phyloP scores from a whole-genome alignment of 2,888 invertebrate genomes.

The Aricia artaxerxes region DNA sequence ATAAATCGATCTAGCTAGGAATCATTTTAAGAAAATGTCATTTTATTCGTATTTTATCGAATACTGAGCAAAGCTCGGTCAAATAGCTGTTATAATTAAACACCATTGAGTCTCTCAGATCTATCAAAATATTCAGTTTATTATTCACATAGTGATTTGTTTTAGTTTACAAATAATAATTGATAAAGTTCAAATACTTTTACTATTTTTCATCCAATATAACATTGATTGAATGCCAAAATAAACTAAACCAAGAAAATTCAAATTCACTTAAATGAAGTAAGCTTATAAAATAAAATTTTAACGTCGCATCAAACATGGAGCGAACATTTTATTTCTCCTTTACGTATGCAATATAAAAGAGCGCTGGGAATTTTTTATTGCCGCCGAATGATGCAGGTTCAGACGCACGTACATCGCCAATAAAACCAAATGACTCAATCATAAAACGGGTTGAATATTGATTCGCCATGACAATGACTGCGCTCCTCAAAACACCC shows the following conservation, averaged over 20 bases:
- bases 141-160: no score
- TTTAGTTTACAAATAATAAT: no score
- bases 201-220: neutral
- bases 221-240: neutral
- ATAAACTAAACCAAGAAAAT: conserved; percentile 24
- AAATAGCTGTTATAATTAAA: neutral
- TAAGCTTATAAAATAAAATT: conserved; percentile 33
- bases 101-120: no score
- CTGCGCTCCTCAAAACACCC: conserved; percentile 48
- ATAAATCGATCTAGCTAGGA: no score
- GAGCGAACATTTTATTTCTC: conserved; percentile 55
- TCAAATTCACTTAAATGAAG: conserved; percentile 32
- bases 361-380: conserved; percentile 68
- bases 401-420: conserved; percentile 62
- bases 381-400: conserved; percentile 69
- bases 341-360: conserved; percentile 56
- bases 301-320: conserved; percentile 48
- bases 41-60: no score
- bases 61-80: no score
- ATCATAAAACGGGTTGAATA: conserved; percentile 77
- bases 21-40: no score
- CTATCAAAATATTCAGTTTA: no score
- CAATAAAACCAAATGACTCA: conserved; percentile 74
- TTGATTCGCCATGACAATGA: conserved; percentile 73
- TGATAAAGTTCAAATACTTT: no score